Evolutionary conservation across 1,140 invertebrate genomes (phyloP).

Genomic region (Ceratina australensis): DNA sequence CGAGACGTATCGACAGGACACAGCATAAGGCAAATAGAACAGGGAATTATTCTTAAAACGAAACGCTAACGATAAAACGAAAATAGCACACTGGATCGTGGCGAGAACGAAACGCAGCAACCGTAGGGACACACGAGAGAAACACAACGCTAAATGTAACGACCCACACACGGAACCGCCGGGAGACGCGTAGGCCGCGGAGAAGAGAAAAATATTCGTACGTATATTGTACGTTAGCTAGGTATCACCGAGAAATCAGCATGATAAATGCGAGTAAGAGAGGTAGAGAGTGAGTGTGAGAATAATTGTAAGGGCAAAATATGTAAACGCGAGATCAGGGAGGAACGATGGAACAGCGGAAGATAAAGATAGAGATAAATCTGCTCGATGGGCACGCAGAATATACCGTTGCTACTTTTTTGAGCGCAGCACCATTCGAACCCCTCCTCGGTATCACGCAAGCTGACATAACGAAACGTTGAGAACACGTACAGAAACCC

Average conservation of each 20-base stretch:
- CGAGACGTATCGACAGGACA: conserved; percentile 34
- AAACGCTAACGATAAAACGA: not conserved
- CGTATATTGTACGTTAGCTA: no score
- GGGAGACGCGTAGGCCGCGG: not conserved
- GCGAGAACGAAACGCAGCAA: conserved; percentile 4
- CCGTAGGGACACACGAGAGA: not conserved
- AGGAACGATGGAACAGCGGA: not conserved
- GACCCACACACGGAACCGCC: conserved; percentile 1
- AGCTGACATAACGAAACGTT: not conserved
- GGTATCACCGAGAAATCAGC: not conserved
- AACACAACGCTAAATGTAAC: conserved; percentile 23
- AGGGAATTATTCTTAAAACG: not conserved
- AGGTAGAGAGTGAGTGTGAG: not conserved
- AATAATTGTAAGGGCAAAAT: conserved; percentile 1
- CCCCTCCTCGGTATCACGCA: conserved; percentile 4
- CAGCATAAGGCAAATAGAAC: conserved; percentile 6
- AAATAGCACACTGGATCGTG: conserved; percentile 1
- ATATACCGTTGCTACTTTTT: conserved; percentile 30
- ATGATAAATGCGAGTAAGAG: not conserved
- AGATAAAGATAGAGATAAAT: conserved; percentile 20
- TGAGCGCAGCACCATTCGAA: conserved; percentile 32
- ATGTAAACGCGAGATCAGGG: not conserved
- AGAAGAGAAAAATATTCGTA: not conserved
- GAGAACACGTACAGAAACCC: conserved; percentile 18
- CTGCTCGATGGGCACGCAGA: conserved; percentile 26